Percentiles rank a stretch among this genome's conserved stretches.
Conservation (phyloP, 2,888 invertebrate species). For the Drosophila limbata region DNA sequence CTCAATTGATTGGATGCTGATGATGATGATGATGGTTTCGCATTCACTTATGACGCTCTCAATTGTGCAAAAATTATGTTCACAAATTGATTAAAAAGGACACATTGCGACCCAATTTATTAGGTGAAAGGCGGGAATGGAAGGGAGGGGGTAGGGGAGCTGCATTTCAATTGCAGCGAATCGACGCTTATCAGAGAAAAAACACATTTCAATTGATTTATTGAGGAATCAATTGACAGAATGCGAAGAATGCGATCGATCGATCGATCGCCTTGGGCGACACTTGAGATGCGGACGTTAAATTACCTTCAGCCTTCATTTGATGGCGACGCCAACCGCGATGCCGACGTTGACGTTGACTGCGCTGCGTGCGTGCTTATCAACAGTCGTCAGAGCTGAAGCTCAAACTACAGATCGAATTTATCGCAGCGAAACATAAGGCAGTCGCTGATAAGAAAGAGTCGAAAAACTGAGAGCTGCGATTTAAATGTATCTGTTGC, state of each 20-base stretch:
- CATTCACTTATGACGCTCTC: constrained; percentile 19
- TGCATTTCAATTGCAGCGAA: constrained; percentile 54
- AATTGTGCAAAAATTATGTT: constrained; percentile 25
- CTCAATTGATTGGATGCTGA: constrained; percentile 6
- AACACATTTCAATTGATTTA: constrained; percentile 71
- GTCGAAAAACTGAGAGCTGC: neutral
- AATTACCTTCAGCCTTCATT: constrained; percentile 77
- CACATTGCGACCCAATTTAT: constrained; percentile 46
- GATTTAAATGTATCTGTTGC: constrained; percentile 9
- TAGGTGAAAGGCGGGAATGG: neutral
- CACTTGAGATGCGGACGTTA: constrained; percentile 47
- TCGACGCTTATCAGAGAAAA: constrained; percentile 47
- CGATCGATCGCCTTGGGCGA: constrained; percentile 69
- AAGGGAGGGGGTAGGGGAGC: neutral
- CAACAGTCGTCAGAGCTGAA: constrained; percentile 19
- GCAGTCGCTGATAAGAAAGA: constrained; percentile 39
- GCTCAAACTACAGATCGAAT: constrained; percentile 23
- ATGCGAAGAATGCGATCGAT: constrained; percentile 62
- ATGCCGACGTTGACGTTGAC: constrained; percentile 19
- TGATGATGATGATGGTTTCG: constrained; percentile 15
- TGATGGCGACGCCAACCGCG: constrained; percentile 22
- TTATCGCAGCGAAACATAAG: constrained; percentile 55
- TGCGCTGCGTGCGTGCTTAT: constrained; percentile 52
- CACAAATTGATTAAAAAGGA: constrained; percentile 63
- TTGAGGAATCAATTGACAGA: constrained; percentile 65